Evolutionary conservation across 2,888 invertebrate genomes (phyloP), one percentile per base, ranked within the genome.

Genomic region (Sphaerophoria rueppellii): DNA sequence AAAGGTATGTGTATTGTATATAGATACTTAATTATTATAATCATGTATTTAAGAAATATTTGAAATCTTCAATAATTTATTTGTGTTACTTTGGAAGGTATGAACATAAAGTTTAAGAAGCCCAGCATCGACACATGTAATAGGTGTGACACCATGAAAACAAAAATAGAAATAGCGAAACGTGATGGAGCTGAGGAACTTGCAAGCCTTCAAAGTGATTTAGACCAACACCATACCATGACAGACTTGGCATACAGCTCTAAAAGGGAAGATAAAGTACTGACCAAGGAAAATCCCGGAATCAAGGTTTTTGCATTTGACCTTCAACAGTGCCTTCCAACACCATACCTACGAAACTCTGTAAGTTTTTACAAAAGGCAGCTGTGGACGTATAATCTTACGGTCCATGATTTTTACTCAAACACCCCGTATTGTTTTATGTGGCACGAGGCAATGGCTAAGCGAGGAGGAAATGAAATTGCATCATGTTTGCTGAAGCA

Each of bases 351-450:
- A 12, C 63, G 65, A 69, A 78, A 73, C 35, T 81, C 69, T 40
- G 67, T 79, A 55, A 72, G 65, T 67, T 87, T 81, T 65, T 87
- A 86, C 54, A 87, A 87, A 75, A 58, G 82, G 46, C 79, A 82
- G 70, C 71, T 86, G 63, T 86, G 87, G 86, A 87, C 87, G 32
- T 87, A 83, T 74, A 86, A 87, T 85, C 57, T 87, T n/a, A 87
- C 83, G 35, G 61, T 87, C 12, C 86, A 87, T 54, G 79, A 87
- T 73, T 87, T 82, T 50, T 71, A 43, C 50, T 75, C 71, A 69
- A 83, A 79, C 43, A 77, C 46, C 35, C 76, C 86, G 61, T 60
- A 74, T 71, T 86, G 86, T 60, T 83, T 67, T 75, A 87, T 88
- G 78, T 87, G 86, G 87, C 80, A 87, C 73, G 80, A 87, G 78